Base-by-base conservation (phyloP, 2,888 invertebrate species). In the Dysmachus trigonus region DNA sequence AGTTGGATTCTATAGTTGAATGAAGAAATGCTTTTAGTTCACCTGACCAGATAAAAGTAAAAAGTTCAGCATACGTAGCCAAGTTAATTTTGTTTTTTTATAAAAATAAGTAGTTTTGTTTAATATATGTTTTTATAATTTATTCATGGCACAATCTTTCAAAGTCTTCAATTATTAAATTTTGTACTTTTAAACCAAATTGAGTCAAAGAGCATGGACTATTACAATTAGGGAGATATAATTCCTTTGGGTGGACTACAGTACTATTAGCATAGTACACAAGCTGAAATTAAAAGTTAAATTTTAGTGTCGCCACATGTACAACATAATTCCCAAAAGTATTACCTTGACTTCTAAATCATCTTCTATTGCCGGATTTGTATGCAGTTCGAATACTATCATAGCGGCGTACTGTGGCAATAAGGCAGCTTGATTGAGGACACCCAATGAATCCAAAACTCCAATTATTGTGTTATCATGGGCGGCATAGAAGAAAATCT, bases 401-500 rank as follows among this genome's bases (percentile, higher is more conserved):
- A 94, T 93, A 2, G 96, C 94, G 3, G 95, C 95, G 90, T 95
- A 96, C 82, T 94, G 95, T 0, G 96, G 96, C 89, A 94, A 94
- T 41, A 90, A 89, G 84, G 91, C n/a, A n/a, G n/a, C n/a, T n/a
- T n/a, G n/a, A n/a, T n/a, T n/a, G n/a, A n/a, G n/a, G n/a, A n/a
- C n/a, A 72, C 95, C 95, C 88, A 97, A 93, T 15, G 95, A 93
- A 85, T 95, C 93, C 92, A 96, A 93, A 86, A 96, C 89, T 85
- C 94, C 94, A 3, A 96, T 95, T 27, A 97, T 91, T 0, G 95
- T 96, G 8, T 95, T 92, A 91, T 97, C 97, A 91, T 97, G 97
- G 0, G 93, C 96, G 0, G 96, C 95, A 91, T 95, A 96, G 87
- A 96, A 90, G 89, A 93, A 93, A 86, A 96, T 91, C 30, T 93